phyloP scores from a whole-genome alignment of 2,113 vertebrate genomes.

The Empidonax alnorum region DNA sequence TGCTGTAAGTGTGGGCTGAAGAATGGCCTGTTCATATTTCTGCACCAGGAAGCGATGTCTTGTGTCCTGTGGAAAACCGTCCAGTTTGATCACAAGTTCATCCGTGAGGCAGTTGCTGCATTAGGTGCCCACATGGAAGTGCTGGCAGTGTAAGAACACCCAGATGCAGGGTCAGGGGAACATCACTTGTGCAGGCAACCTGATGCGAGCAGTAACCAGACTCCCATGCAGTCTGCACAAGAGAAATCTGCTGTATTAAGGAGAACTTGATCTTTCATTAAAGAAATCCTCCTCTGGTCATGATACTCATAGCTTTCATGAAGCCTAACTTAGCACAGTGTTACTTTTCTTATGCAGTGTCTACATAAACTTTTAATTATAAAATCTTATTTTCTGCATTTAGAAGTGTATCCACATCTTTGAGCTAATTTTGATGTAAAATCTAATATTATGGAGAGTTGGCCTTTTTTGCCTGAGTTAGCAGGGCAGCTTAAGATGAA shows the following conservation, averaged over 20 bases:
- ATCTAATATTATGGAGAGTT: not conserved
- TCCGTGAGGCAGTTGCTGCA: not conserved
- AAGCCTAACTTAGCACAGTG: not conserved
- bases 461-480: not conserved
- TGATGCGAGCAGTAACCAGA: not conserved
- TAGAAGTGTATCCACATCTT: not conserved
- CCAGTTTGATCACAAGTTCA: not conserved
- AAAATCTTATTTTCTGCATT: not conserved
- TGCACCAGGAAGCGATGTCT: accelerated
- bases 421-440: not conserved
- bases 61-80: not conserved
- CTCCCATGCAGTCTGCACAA: not conserved
- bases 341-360: not conserved
- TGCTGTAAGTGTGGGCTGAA: not conserved
- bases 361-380: not conserved
- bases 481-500: not conserved
- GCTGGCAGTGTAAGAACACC: not conserved
- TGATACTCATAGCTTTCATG: not conserved
- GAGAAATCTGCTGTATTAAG: not conserved
- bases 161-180: not conserved
- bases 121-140: accelerated
- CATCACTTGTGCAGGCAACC: not conserved
- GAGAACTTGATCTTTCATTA: not conserved
- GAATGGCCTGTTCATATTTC: not conserved
- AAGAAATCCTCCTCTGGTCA: not conserved